phyloP scores from a whole-genome alignment of 2,888 invertebrate genomes.

The Lordiphosa fenestrarum region DNA sequence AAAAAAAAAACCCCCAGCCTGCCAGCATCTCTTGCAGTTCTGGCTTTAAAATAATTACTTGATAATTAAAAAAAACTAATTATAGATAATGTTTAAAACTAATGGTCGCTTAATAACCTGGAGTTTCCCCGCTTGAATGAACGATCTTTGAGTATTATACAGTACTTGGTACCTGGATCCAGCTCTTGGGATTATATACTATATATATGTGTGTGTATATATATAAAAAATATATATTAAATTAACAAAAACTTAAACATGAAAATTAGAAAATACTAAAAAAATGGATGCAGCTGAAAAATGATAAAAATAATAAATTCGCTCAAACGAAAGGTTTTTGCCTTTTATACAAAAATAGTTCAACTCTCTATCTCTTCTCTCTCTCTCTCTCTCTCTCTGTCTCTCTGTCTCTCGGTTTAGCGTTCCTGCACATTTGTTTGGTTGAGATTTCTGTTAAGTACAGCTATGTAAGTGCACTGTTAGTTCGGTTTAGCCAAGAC shows the following conservation, averaged over 20 bases:
- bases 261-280: constrained; percentile 38
- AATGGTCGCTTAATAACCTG: constrained; percentile 19
- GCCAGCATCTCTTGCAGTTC: constrained; percentile 12
- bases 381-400: constrained; percentile 16
- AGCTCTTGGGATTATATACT: constrained; percentile 26
- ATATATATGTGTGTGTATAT: constrained; percentile 18
- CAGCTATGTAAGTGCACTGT: constrained; percentile 75
- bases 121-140: constrained; percentile 16
- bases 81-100: too few species aligned
- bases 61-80: constrained; percentile 15
- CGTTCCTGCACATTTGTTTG: constrained; percentile 54
- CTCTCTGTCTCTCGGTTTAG: constrained; percentile 26
- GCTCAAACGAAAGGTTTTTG: constrained; percentile 67
- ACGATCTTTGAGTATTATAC: constrained; percentile 58
- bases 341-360: constrained; percentile 1
- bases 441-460: constrained; percentile 66
- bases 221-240: constrained; percentile 9
- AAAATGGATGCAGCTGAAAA: constrained; percentile 31
- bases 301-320: constrained; percentile 64
- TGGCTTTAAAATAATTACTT: constrained; percentile 24
- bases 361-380: constrained; percentile 14
- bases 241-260: constrained; percentile 27
- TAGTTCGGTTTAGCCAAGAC: constrained; percentile 22
- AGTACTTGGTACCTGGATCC: constrained; percentile 67
- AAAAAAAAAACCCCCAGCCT: constrained; percentile 17